Evolutionary conservation across 2,797 vertebrate species (phyloP).

Genomic region (Eidolon dupreanum): DNA sequence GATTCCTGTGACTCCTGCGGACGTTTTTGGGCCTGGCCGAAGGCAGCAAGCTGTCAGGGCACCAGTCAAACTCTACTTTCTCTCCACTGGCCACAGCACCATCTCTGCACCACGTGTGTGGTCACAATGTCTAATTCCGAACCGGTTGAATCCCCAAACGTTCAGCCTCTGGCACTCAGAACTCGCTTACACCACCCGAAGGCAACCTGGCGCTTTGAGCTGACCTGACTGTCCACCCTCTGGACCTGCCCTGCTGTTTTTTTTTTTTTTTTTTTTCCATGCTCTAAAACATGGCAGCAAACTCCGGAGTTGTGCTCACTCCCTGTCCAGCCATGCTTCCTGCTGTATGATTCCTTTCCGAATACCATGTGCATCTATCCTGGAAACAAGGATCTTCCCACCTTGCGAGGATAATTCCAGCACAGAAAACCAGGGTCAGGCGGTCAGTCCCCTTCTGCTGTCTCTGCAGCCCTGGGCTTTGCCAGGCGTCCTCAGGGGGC

Average conservation of each 20-base stretch:
- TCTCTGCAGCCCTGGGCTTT: background rate
- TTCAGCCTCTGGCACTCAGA: background rate
- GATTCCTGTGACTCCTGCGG: too few species aligned
- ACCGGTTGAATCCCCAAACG: background rate
- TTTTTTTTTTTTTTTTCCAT: too few species aligned
- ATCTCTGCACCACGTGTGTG: background rate
- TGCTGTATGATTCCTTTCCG: background rate
- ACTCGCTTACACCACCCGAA: background rate
- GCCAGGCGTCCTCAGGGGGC: accelerated
- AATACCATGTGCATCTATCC: background rate
- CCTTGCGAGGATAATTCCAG: background rate
- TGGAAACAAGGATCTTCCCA: background rate
- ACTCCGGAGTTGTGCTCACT: background rate
- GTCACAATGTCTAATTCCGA: background rate
- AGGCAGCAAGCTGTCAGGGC: too few species aligned
- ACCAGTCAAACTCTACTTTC: background rate
- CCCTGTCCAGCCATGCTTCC: background rate
- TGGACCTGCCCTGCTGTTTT: accelerated
- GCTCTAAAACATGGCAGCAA: background rate
- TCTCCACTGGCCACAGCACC: too few species aligned
- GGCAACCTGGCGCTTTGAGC: background rate
- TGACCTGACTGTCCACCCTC: background rate
- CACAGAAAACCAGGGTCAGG: background rate
- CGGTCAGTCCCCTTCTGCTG: background rate
- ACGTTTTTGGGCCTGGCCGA: background rate